These are phyloP conservation scores for Mimas tiliae DNA, from an alignment of 2,888 invertebrate genomes.

Conservation along the genomic window DNA sequence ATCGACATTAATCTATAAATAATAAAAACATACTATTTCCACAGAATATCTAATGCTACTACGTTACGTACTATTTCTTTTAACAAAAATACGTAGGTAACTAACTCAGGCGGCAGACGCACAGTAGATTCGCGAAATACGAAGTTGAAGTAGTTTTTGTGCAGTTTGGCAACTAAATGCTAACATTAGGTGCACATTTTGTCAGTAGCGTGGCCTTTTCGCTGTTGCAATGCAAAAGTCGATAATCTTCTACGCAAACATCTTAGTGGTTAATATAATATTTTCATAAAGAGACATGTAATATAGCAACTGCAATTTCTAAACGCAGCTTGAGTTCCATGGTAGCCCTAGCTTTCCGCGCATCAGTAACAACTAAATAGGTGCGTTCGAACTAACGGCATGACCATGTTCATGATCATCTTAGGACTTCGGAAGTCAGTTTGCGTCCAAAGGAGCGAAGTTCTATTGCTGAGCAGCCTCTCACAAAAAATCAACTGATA, in stretches of 20 bases:
- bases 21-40: neutral
- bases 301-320: too few relatives aligned
- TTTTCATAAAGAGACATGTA: neutral
- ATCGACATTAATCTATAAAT: neutral
- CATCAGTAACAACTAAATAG: too few relatives aligned
- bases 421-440: too few relatives aligned
- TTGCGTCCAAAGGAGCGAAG: too few relatives aligned
- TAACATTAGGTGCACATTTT: neutral
- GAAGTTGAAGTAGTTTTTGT: neutral
- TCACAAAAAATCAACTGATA: too few relatives aligned
- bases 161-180: neutral
- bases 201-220: neutral
- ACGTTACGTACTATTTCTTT: too few relatives aligned
- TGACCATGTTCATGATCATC: too few relatives aligned
- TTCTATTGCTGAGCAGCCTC: too few relatives aligned
- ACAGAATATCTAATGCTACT: too few relatives aligned
- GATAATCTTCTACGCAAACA: neutral
- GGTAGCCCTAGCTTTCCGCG: too few relatives aligned
- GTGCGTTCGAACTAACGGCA: too few relatives aligned
- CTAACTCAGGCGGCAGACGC: neutral
- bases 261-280: neutral
- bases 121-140: neutral
- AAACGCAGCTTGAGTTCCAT: neutral
- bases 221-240: neutral
- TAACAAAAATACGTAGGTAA: neutral